Base-by-base conservation (phyloP, 2,797 vertebrate species). In the Danionella dracula region DNA sequence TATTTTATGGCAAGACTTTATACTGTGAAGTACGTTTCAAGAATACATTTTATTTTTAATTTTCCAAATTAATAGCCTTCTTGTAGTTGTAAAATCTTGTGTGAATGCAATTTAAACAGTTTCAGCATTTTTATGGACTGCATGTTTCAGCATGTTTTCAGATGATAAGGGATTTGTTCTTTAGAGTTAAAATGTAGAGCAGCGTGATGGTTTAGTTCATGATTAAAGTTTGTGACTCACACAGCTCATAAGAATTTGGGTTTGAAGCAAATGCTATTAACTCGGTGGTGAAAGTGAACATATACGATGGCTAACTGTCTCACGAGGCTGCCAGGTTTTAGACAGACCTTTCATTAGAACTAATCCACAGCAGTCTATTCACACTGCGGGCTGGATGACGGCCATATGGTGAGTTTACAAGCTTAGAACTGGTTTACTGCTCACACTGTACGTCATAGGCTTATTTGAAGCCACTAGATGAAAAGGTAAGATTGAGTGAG, bases 301-400 rank as follows among this genome's bases (percentile, higher is more conserved):
- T 27, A 27, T 27, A 6, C 45, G 31, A 45, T 45, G 27, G 48
- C 48, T 42, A 53, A 41, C 27, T 44, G 29, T 54, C 38, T 54
- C 49, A 15, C 23, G 32, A 32, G 60, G 60, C 27, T 51, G 46
- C 50, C 37, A 54, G 49, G 61, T 64, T 64, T 61, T 53, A 54
- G 37, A 32, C 49, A 64, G 34, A 64, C 27, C 17, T 53, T 29
- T 64, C 49, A 64, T 64, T 54, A 53, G 19, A 64, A 21, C 38
- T 53, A 54, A 64, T 64, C 61, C 61, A 64, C 61, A 54, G 49
- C 61, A 7, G 38, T 64, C 38, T 64, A 51, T 64, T 64, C 49
- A 64, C 61, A 54, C 49, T 44, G 37, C 6, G 49, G 61, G 17
- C 29, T 64, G 61, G 49, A 54, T 64, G 61, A 23, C 40, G 19